These are phyloP conservation scores for Lasioglossum albipes DNA, from an alignment of 1,140 invertebrate species.

Conservation along the genomic window DNA sequence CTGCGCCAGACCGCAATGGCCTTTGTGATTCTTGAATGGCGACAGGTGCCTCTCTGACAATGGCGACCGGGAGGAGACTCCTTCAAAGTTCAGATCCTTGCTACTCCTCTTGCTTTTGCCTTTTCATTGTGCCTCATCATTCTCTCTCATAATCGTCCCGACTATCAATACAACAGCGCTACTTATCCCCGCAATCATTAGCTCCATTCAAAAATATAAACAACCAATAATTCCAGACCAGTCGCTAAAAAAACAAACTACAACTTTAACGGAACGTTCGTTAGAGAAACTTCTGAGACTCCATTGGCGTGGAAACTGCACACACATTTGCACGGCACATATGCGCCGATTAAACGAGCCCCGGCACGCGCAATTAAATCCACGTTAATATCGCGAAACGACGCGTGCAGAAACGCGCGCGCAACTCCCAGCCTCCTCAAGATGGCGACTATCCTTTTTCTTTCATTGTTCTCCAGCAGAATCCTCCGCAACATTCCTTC, in stretches of 20 bases:
- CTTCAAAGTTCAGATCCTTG: not conserved
- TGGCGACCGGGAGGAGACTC: slow-evolving; percentile 12
- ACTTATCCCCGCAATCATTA: too few species aligned
- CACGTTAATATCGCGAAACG: slow-evolving; percentile 69
- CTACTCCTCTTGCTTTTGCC: not conserved
- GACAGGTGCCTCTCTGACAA: slow-evolving; percentile 37
- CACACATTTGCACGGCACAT: not conserved
- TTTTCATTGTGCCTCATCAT: not conserved
- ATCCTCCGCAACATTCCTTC: too few species aligned
- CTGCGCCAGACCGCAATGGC: not conserved
- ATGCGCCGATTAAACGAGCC: slow-evolving; percentile 48
- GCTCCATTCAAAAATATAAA: too few species aligned
- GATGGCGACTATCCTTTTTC: too few species aligned
- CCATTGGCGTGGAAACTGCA: not conserved
- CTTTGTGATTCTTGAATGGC: slow-evolving; percentile 42
- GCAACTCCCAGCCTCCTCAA: not conserved
- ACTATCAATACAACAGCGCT: not conserved
- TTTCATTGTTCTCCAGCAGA: too few species aligned
- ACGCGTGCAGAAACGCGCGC: slow-evolving; percentile 33
- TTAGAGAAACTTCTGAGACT: too few species aligned
- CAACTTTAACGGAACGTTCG: too few species aligned
- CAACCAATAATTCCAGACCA: too few species aligned
- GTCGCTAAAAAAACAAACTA: too few species aligned
- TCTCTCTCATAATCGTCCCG: not conserved
- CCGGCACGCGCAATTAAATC: slow-evolving; percentile 63